These are phyloP conservation scores for Sericinus montela DNA, from an alignment of 2,888 invertebrate genomes.

Conservation along the genomic window DNA sequence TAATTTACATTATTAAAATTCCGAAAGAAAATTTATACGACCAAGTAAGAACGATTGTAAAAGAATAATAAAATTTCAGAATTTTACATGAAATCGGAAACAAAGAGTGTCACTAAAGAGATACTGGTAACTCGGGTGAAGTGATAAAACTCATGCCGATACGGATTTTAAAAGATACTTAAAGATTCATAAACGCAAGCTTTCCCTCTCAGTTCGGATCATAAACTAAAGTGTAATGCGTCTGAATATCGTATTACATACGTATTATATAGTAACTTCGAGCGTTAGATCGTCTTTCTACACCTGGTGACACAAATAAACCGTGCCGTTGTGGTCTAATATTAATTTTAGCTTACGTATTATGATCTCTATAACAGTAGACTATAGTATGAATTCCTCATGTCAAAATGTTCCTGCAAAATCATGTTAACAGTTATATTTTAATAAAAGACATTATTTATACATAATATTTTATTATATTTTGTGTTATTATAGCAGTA, in stretches of 20 bases:
- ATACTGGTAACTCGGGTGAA: not conserved
- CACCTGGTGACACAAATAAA: conserved; percentile 72
- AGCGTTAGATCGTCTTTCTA: conserved; percentile 57
- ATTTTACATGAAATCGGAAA: conserved; percentile 22
- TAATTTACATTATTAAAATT: too few relatives aligned
- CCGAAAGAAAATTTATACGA: too few relatives aligned
- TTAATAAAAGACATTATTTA: too few relatives aligned
- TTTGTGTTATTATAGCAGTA: too few relatives aligned
- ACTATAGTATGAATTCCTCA: conserved; percentile 33
- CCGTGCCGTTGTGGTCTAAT: conserved; percentile 58
- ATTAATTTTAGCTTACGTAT: conserved; percentile 60
- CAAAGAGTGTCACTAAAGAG: not conserved
- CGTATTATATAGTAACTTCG: conserved; percentile 58
- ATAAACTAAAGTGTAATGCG: conserved; percentile 69
- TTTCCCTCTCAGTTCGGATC: conserved; percentile 60
- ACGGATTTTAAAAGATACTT: conserved; percentile 67
- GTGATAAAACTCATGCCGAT: conserved; percentile 44
- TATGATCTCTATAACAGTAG: conserved; percentile 31
- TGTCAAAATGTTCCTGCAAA: too few relatives aligned
- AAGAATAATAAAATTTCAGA: not conserved
- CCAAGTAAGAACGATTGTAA: too few relatives aligned
- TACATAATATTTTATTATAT: too few relatives aligned
- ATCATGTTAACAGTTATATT: too few relatives aligned
- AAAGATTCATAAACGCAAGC: conserved; percentile 73
- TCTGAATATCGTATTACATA: conserved; percentile 59